These are phyloP conservation scores for Orthosia cruda DNA, from an alignment of 2,888 invertebrate genomes.

Conservation along the genomic window DNA sequence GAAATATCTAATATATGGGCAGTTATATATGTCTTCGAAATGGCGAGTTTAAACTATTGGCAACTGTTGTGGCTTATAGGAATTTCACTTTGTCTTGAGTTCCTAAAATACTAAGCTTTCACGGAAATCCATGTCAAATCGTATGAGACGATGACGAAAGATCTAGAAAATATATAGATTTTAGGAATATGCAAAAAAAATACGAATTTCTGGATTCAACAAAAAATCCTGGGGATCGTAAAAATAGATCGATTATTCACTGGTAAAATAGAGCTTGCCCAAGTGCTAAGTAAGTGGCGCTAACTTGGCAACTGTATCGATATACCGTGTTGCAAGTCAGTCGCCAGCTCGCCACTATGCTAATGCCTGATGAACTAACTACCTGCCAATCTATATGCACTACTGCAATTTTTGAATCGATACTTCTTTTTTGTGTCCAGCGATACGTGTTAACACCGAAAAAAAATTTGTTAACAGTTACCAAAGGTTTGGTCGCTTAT, in stretches of 20 bases:
- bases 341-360: not conserved
- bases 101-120: not conserved
- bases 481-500: no score
- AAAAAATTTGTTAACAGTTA: no score
- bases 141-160: no score
- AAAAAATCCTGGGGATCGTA: not conserved
- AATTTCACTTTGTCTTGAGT: no score
- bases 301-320: conserved; percentile 42
- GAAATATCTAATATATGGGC: no score
- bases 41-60: no score
- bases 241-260: no score
- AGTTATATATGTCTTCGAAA: no score
- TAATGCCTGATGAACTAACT: conserved; percentile 11
- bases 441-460: no score
- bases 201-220: not conserved
- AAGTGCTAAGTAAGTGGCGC: conserved; percentile 30
- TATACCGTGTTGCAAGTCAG: conserved; percentile 15
- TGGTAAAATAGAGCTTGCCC: not conserved
- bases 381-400: not conserved
- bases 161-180: not conserved
- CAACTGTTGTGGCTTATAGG: no score
- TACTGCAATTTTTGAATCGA: conserved; percentile 3
- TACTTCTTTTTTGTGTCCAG: not conserved
- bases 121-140: not conserved
- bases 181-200: not conserved